Evolutionary conservation across 2,797 vertebrate genomes (phyloP), one percentile per base, ranked within the genome.

Genomic region (Arctocebus calabarensis): DNA sequence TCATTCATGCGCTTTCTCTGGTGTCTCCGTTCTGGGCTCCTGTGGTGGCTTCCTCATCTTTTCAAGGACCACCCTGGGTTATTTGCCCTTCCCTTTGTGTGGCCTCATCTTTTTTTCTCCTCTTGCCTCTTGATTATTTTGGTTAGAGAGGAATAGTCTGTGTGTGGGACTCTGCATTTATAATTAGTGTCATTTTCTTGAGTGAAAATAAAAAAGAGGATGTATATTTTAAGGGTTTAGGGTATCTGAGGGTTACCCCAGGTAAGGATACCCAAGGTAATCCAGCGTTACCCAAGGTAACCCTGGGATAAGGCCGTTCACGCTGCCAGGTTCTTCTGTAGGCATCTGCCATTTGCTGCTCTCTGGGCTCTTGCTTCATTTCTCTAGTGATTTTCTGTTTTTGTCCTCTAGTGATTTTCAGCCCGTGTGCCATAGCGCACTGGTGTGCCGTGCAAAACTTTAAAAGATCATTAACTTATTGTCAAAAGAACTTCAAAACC

Each of bases 71-170:
- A 22, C 52, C 25, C 34, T 70, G 57, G 22, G 17, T 79, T 52
- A 32, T 68, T n/a, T 93, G 57, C 14, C 45, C 13, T 71, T 59
- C 9, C 12, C 27, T 48, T 62, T 27, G 70, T 37, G 19, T 59
- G 62, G n/a, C 10, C 43, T 66, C 19, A 16, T 59, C n/a, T 66
- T 61, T 86, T 64, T n/a, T 66, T 66, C 88, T 64, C 20, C 20
- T 82, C 78, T 83, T 62, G 37, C 75, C 32, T 83, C n/a, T 70
- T 85, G 71, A 43, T 96, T 85, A 34, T 73, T 89, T 92, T 88
- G 66, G 32, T 89, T 62, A 87, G 27, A 57, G 27, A 77, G 34
- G 17, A 62, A 48, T 6, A 61, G 10, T 86, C 59, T 90, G 82
- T 16, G 0, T 27, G 19, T 55, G 71, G 27, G 40, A 66, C 68